Conservation (phyloP, 1,140 invertebrate species). For the Sitophilus oryzae region DNA sequence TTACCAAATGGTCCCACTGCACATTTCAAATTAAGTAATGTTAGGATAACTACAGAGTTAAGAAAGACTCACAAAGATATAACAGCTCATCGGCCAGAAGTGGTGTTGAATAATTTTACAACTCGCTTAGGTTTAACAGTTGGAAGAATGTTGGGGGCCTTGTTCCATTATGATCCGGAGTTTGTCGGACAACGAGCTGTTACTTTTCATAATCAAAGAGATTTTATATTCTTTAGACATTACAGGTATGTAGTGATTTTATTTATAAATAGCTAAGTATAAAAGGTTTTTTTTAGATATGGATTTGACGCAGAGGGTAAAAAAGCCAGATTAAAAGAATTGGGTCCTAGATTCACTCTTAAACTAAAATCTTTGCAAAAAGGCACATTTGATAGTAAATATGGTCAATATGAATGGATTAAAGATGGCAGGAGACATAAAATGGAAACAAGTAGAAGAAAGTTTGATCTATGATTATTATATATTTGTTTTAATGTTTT, state of each 20-base stretch:
- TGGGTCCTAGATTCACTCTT: slow-evolving; percentile 94
- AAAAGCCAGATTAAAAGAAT: slow-evolving; percentile 79
- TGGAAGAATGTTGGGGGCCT: slow-evolving; percentile 86
- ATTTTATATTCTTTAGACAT: slow-evolving; percentile 98
- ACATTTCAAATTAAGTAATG: slow-evolving; percentile 74
- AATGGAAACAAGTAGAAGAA: slow-evolving; percentile 83
- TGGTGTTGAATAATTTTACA: slow-evolving; percentile 94
- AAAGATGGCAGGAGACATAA: slow-evolving; percentile 84
- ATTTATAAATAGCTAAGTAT: background rate
- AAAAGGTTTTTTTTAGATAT: slow-evolving; percentile 59
- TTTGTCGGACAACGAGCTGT: slow-evolving; percentile 88
- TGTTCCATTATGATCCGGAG: slow-evolving; percentile 95
- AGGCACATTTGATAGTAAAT: slow-evolving; percentile 95
- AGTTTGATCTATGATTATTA: slow-evolving; percentile 88
- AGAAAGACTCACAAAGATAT: slow-evolving; percentile 72
- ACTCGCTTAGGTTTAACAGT: slow-evolving; percentile 88
- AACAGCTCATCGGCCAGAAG: slow-evolving; percentile 83
- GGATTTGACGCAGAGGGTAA: slow-evolving; percentile 82
- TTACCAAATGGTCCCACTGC: slow-evolving; percentile 94
- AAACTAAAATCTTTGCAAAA: slow-evolving; percentile 89
- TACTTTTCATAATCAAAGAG: slow-evolving; percentile 98
- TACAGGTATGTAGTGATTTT: slow-evolving; percentile 66
- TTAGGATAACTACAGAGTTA: slow-evolving; percentile 75
- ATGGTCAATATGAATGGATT: slow-evolving; percentile 95
- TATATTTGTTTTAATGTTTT: too few relatives aligned